These are phyloP conservation scores for Malacosoma neustria DNA, from an alignment of 2,888 invertebrate genomes.

Conservation along the genomic window DNA sequence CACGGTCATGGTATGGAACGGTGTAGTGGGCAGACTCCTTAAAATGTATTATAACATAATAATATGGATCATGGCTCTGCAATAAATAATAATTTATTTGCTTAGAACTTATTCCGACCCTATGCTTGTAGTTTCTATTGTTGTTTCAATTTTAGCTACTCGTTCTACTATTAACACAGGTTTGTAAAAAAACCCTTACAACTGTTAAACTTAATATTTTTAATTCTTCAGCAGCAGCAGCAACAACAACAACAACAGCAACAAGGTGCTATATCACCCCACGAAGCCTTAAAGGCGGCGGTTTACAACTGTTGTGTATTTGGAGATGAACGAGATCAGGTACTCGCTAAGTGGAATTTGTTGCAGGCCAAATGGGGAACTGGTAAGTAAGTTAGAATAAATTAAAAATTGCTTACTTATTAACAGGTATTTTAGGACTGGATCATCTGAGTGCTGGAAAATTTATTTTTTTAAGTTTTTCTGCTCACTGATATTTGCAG, in stretches of 20 bases:
- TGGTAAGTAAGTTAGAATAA: conserved; percentile 62
- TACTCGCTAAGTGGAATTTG: conserved; percentile 95
- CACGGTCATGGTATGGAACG: no score
- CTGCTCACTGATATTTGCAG: neutral
- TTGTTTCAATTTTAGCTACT: no score
- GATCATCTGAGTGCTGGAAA: no score
- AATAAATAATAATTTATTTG: no score
- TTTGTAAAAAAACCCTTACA: no score
- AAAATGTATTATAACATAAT: no score
- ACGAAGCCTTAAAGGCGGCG: conserved; percentile 82
- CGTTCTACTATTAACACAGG: no score
- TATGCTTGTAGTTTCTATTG: no score
- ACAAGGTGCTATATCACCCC: conserved; percentile 72
- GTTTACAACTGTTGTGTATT: conserved; percentile 88
- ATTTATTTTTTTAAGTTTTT: neutral
- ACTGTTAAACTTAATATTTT: no score
- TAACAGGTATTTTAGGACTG: neutral
- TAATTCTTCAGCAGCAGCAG: conserved; percentile 12
- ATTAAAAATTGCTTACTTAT: neutral
- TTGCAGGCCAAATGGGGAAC: conserved; percentile 92
- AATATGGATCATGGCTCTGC: no score
- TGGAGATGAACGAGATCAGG: conserved; percentile 95
- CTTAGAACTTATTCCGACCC: no score
- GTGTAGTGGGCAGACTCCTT: no score
- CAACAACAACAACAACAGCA: conserved; percentile 64